Percentiles rank a stretch among this genome's conserved stretches.
These are phyloP conservation scores for Mungos mungo DNA, from an alignment of 2,113 vertebrate genomes.

Conservation along the genomic window DNA sequence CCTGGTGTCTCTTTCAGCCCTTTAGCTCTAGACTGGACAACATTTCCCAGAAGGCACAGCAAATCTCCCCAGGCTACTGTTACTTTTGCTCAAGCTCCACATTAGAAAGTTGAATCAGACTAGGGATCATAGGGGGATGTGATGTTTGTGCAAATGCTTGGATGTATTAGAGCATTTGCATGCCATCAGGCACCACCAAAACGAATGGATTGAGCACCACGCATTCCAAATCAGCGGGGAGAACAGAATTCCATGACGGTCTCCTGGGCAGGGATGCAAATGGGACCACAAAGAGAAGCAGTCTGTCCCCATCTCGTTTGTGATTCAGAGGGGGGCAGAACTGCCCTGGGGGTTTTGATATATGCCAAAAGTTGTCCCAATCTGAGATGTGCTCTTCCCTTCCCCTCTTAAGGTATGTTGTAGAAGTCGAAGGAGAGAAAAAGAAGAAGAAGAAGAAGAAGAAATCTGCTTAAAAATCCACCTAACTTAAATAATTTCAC, in stretches of 20 bases:
- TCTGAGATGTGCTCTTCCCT: background rate
- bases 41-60: background rate
- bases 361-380: background rate
- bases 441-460: background rate
- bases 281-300: background rate
- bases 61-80: background rate
- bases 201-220: constrained; percentile 13
- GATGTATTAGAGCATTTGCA: background rate
- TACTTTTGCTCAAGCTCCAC: background rate
- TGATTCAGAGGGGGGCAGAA: background rate
- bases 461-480: background rate
- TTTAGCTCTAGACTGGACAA: background rate
- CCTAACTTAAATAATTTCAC: constrained; percentile 4
- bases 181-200: constrained; percentile 22
- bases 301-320: background rate
- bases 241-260: background rate
- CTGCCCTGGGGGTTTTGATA: background rate
- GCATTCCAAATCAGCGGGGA: constrained; percentile 24
- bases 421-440: background rate
- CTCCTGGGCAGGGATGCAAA: constrained; percentile 26
- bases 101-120: background rate
- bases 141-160: background rate
- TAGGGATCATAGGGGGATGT: background rate
- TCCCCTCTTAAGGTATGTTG: background rate
- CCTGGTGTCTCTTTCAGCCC: background rate